Conservation (phyloP, 1,140 invertebrate species). For the Drosophila paulistorum region DNA sequence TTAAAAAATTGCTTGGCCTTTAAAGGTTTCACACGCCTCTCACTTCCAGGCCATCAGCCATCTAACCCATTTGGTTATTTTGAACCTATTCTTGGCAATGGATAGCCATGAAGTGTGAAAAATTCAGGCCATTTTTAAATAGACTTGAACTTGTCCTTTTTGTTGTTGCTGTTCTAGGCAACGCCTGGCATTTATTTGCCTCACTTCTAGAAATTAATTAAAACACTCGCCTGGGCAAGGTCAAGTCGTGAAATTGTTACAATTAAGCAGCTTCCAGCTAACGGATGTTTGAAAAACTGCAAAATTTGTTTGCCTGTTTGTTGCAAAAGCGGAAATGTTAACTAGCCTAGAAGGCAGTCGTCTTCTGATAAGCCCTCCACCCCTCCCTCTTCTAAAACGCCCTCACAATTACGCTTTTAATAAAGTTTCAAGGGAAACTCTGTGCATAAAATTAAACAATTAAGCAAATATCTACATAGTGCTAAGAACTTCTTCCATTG, state of each 20-base stretch:
- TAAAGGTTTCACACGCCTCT: conserved; percentile 31
- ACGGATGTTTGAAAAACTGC: conserved; percentile 46
- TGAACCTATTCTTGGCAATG: conserved; percentile 8
- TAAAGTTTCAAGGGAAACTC: conserved; percentile 40
- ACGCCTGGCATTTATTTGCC: conserved; percentile 52
- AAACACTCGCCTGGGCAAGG: conserved; percentile 51
- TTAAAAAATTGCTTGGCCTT: conserved; percentile 63
- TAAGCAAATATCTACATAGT: conserved; percentile 62
- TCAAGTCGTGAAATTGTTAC: conserved; percentile 47
- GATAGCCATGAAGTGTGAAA: conserved; percentile 62
- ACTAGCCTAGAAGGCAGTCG: conserved; percentile 32
- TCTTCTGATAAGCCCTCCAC: neutral
- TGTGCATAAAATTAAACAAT: conserved; percentile 61
- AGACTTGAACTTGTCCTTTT: conserved; percentile 43
- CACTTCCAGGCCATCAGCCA: neutral
- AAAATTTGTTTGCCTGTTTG: conserved; percentile 12
- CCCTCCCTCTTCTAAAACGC: neutral
- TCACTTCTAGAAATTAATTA: conserved; percentile 68
- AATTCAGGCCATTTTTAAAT: conserved; percentile 70
- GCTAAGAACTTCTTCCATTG: conserved; percentile 16
- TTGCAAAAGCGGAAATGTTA: conserved; percentile 33
- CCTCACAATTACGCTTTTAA: conserved; percentile 39
- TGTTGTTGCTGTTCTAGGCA: conserved; percentile 6
- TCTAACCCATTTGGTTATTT: conserved; percentile 2
- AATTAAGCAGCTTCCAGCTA: conserved; percentile 28